These are phyloP conservation scores for Salticus scenicus DNA, from an alignment of 2,888 invertebrate species.

Conservation along the genomic window DNA sequence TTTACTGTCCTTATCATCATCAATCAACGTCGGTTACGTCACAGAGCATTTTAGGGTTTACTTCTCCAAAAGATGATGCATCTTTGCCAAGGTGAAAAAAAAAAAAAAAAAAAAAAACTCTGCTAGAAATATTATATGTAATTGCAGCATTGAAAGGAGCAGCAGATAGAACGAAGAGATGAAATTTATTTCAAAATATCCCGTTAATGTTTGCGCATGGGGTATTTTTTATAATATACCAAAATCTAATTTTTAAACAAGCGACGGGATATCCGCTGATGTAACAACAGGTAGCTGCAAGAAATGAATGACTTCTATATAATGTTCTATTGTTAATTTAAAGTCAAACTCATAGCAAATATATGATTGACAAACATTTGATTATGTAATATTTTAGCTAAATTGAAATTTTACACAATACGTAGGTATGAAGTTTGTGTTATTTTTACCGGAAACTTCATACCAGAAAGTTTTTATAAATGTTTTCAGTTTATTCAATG, in stretches of 20 bases:
- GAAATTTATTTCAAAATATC: background rate
- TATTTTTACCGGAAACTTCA: too few species aligned
- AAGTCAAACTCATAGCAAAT: too few species aligned
- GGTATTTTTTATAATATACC: background rate
- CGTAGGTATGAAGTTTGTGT: too few species aligned
- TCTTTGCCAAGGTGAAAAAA: background rate
- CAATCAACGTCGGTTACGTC: conserved; percentile 8
- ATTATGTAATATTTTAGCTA: too few species aligned
- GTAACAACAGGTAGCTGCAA: background rate
- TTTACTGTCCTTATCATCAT: background rate
- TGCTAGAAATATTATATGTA: background rate
- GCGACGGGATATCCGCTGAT: background rate
- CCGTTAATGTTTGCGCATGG: background rate
- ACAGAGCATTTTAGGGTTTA: background rate
- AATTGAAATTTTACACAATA: too few species aligned
- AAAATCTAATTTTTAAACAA: background rate
- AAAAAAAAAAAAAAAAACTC: background rate
- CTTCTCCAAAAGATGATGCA: background rate
- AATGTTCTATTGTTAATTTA: too few species aligned
- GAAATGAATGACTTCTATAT: background rate
- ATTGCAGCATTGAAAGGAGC: background rate
- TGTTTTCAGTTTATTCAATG: too few species aligned
- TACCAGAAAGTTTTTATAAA: too few species aligned
- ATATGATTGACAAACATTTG: too few species aligned
- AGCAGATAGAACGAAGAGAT: background rate